Conservation (phyloP, 2,113 vertebrate species). For the Bucco capensis region DNA sequence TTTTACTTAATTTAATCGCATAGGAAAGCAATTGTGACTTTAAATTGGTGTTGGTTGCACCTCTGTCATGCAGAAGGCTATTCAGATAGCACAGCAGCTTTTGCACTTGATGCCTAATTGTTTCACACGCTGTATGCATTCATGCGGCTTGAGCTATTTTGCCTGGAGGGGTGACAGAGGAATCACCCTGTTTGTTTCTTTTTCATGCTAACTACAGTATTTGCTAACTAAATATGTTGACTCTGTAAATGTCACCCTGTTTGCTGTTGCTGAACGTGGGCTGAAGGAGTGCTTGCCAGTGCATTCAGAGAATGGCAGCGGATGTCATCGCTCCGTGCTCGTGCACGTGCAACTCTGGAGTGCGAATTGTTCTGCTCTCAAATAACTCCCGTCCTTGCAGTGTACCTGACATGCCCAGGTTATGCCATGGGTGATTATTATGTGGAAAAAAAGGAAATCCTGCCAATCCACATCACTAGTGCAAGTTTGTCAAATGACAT, state of each 20-base stretch:
- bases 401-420: background rate
- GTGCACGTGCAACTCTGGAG: background rate
- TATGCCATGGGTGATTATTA: conserved; percentile 51
- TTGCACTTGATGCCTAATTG: background rate
- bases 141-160: background rate
- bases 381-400: background rate
- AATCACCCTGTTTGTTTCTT: conserved; percentile 26
- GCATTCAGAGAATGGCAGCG: background rate
- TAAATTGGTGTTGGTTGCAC: background rate
- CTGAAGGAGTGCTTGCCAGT: background rate
- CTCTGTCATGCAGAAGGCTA: background rate
- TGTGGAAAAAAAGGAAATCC: conserved; percentile 51
- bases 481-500: conserved; percentile 65
- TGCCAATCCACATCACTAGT: conserved; percentile 61
- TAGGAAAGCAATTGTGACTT: background rate
- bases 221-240: background rate
- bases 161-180: background rate
- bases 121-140: background rate
- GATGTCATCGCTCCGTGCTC: background rate
- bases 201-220: background rate
- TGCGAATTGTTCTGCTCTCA: background rate
- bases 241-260: background rate
- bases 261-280: background rate
- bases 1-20: conserved; percentile 1
- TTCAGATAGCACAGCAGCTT: background rate